Evolutionary conservation across 1,140 invertebrate species (phyloP).

Genomic region (Tigriopus japonicus): DNA sequence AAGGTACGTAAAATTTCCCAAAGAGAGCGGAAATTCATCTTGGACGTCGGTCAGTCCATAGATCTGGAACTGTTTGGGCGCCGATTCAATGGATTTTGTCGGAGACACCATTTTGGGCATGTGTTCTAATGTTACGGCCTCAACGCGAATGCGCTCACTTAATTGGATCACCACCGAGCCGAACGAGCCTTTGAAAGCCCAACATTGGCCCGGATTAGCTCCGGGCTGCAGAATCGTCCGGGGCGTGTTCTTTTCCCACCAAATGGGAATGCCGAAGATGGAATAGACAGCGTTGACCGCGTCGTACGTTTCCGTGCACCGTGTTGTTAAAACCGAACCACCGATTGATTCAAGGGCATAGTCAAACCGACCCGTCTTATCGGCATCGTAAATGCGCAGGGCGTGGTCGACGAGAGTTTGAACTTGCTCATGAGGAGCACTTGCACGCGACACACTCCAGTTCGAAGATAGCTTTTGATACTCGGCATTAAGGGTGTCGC

Average conservation of each 20-base stretch:
- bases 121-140: conserved; percentile 78
- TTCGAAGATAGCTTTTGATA: no score
- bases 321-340: conserved; percentile 68
- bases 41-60: not conserved
- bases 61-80: conserved; percentile 74
- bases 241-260: conserved; percentile 12
- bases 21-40: not conserved
- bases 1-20: conserved; percentile 12
- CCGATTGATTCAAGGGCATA: conserved; percentile 64
- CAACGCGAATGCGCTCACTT: conserved; percentile 50
- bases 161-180: conserved; percentile 43
- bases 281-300: not conserved
- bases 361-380: conserved; percentile 74
- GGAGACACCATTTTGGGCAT: conserved; percentile 52
- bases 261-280: conserved; percentile 11
- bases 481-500: no score
- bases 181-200: conserved; percentile 82
- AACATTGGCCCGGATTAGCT: conserved; percentile 81
- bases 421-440: not conserved
- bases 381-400: conserved; percentile 65
- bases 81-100: conserved; percentile 69
- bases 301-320: conserved; percentile 73
- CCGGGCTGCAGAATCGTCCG: conserved; percentile 37
- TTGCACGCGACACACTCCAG: no score
- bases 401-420: conserved; percentile 44